These are phyloP conservation scores for Cynopterus brachyotis DNA, from an alignment of 2,113 vertebrate species.

Conservation along the genomic window DNA sequence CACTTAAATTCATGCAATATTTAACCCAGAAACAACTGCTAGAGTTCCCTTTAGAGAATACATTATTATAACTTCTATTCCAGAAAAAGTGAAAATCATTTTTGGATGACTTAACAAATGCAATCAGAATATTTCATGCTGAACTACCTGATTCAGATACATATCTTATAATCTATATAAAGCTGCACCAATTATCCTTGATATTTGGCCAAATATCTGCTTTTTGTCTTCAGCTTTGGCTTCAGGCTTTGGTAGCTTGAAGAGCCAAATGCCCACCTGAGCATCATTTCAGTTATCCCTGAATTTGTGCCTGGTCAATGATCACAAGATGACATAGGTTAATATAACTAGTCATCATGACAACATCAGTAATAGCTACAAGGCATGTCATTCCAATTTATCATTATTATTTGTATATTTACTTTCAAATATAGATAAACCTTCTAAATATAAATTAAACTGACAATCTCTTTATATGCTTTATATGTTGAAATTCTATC, in stretches of 20 bases:
- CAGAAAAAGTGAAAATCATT: conserved; percentile 50
- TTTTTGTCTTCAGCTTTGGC: background rate
- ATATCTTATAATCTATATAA: background rate
- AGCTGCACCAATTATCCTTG: background rate
- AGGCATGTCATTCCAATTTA: conserved; percentile 42
- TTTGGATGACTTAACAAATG: conserved; percentile 1
- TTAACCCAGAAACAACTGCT: background rate
- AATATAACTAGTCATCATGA: conserved; percentile 8
- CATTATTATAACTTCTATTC: conserved; percentile 18
- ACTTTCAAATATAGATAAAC: conserved; percentile 24
- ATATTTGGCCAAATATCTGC: background rate
- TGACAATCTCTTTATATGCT: conserved; percentile 6
- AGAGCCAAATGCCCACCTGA: conserved; percentile 27
- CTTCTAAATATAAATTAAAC: conserved; percentile 20
- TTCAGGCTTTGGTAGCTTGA: background rate
- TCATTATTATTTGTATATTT: background rate
- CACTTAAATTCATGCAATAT: background rate
- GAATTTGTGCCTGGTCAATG: background rate
- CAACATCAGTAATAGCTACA: conserved; percentile 34
- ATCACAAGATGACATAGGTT: conserved; percentile 11
- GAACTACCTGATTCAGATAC: conserved; percentile 8
- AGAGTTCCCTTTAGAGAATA: background rate
- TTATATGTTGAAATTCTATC: conserved; percentile 5
- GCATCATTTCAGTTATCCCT: background rate
- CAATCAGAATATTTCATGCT: conserved; percentile 32